These are phyloP conservation scores for Thinocorus orbignyianus DNA, from an alignment of 2,113 vertebrate species.

Conservation along the genomic window DNA sequence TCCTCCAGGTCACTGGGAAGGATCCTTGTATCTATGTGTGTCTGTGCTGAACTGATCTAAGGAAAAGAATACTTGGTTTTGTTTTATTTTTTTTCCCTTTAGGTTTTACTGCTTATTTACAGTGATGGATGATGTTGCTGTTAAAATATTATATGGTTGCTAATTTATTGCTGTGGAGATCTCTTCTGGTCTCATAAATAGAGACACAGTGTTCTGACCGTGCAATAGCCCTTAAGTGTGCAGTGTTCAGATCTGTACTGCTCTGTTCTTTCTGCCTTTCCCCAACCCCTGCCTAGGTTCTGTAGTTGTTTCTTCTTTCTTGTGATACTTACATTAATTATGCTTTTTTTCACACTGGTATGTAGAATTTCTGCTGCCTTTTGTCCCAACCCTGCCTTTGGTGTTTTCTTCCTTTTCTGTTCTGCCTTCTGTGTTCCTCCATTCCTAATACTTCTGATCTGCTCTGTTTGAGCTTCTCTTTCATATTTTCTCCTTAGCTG, in stretches of 20 bases:
- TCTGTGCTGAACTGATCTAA: background rate
- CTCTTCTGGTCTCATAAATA: background rate
- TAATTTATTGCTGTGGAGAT: background rate
- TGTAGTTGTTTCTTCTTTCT: background rate
- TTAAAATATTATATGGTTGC: background rate
- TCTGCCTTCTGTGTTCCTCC: background rate
- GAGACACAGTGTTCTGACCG: background rate
- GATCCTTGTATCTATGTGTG: background rate
- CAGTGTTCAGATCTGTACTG: rapidly evolving
- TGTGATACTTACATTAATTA: background rate
- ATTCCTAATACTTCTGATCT: background rate
- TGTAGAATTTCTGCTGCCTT: background rate
- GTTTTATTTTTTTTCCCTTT: background rate
- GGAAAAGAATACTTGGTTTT: background rate
- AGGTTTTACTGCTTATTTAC: background rate
- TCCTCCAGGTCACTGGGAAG: background rate
- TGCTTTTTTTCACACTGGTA: background rate
- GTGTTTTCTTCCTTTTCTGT: background rate
- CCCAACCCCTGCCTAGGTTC: background rate
- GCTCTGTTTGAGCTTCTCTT: conserved; percentile 7
- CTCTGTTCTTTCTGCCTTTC: background rate
- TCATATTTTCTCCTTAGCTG: background rate
- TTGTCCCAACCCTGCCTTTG: background rate
- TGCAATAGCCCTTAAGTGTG: background rate
- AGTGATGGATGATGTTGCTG: background rate